phyloP scores from a whole-genome alignment of 2,888 invertebrate species.

The Spisula solida region DNA sequence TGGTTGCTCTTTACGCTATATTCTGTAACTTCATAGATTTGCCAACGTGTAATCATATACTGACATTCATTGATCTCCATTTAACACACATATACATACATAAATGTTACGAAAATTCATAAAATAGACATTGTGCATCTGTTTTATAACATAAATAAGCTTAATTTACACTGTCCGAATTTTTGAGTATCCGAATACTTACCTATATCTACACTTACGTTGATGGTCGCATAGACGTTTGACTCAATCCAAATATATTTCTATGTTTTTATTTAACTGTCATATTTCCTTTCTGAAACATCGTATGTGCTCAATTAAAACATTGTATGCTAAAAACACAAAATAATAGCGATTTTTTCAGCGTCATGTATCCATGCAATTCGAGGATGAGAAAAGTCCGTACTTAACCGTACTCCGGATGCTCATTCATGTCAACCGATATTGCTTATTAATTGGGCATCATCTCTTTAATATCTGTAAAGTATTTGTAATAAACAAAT shows the following conservation, averaged over 20 bases:
- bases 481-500: no score
- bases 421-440: no score
- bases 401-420: background rate
- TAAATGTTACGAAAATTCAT: no score
- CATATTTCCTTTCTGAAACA: background rate
- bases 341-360: background rate
- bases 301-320: background rate
- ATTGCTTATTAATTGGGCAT: no score
- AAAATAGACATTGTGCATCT: no score
- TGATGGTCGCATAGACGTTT: background rate
- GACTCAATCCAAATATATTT: background rate
- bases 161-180: background rate
- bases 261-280: background rate
- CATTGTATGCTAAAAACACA: background rate
- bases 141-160: no score
- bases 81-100: no score
- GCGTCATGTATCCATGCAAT: constrained; percentile 25
- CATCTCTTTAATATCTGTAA: no score
- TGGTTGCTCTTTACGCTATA: no score
- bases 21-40: no score
- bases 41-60: no score
- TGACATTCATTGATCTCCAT: no score
- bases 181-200: background rate
- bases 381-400: background rate
- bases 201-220: background rate